Conservation (phyloP, 2,888 invertebrate species). For the Phrixothrix hirtus region DNA sequence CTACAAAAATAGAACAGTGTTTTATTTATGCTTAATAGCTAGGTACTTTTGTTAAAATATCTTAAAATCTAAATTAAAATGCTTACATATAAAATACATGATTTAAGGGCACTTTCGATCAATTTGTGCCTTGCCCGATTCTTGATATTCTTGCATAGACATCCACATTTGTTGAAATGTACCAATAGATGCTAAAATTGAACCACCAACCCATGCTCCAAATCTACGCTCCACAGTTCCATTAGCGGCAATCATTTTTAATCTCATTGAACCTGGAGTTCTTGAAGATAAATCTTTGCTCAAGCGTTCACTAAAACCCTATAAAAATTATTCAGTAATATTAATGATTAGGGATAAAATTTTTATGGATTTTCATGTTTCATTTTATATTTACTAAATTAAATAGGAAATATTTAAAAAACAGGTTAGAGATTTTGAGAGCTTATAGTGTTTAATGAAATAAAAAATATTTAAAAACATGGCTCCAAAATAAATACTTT, state of each 20-base stretch:
- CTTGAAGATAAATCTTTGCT: conserved; percentile 83
- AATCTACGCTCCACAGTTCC: conserved; percentile 90
- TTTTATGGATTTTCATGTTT: no score
- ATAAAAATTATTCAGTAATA: neutral
- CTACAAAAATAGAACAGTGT: no score
- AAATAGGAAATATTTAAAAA: no score
- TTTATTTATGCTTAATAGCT: no score
- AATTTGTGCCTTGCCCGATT: conserved; percentile 94
- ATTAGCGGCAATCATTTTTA: conserved; percentile 92
- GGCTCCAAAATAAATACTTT: no score
- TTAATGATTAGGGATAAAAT: neutral
- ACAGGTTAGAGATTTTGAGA: no score
- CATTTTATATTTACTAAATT: no score
- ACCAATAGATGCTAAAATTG: conserved; percentile 96
- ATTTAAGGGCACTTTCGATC: conserved; percentile 89
- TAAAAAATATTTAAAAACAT: no score
- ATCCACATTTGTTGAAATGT: conserved; percentile 99
- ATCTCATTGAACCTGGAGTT: conserved; percentile 90
- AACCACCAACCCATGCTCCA: conserved; percentile 98
- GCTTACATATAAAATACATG: conserved; percentile 14
- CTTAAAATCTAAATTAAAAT: conserved; percentile 10
- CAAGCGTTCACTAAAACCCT: conserved; percentile 93
- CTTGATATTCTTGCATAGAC: conserved; percentile 98
- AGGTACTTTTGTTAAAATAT: no score
- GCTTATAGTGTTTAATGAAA: no score